Percentiles rank a stretch among this genome's conserved stretches.
Conservation (phyloP, 2,888 invertebrate genomes). For the Diarsia rubi region DNA sequence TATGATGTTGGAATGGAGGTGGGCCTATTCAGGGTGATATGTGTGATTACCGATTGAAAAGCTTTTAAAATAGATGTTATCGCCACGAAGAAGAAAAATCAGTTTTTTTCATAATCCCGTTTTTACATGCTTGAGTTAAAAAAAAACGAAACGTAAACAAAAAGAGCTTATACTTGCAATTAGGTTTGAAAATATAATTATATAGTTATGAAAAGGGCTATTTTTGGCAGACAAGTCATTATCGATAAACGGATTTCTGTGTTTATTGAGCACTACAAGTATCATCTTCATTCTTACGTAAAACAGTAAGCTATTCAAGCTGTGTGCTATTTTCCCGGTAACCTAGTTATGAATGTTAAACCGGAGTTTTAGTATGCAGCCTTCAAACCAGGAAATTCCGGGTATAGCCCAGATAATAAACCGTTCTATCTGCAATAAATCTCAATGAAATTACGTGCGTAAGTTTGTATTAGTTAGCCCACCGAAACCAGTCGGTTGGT, state of each 20-base stretch:
- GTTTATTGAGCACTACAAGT: neutral
- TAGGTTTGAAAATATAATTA: neutral
- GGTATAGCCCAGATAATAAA: slow-evolving; percentile 41
- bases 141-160: neutral
- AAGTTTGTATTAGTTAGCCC: slow-evolving; percentile 25
- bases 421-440: slow-evolving; percentile 43
- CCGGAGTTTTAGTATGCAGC: slow-evolving; percentile 39
- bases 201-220: neutral
- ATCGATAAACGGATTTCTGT: neutral
- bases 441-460: slow-evolving; percentile 50
- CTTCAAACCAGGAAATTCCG: slow-evolving; percentile 59
- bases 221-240: no score
- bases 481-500: slow-evolving; percentile 7
- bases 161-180: neutral
- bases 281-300: neutral
- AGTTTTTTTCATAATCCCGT: neutral
- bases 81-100: neutral
- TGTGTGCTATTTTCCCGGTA: slow-evolving; percentile 6
- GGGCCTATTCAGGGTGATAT: neutral
- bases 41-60: neutral
- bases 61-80: neutral
- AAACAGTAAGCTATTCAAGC: neutral
- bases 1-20: neutral
- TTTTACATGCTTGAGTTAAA: neutral
- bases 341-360: slow-evolving; percentile 32